These are phyloP conservation scores for Edolisoma coerulescens DNA, from an alignment of 2,113 vertebrate species.

Conservation along the genomic window DNA sequence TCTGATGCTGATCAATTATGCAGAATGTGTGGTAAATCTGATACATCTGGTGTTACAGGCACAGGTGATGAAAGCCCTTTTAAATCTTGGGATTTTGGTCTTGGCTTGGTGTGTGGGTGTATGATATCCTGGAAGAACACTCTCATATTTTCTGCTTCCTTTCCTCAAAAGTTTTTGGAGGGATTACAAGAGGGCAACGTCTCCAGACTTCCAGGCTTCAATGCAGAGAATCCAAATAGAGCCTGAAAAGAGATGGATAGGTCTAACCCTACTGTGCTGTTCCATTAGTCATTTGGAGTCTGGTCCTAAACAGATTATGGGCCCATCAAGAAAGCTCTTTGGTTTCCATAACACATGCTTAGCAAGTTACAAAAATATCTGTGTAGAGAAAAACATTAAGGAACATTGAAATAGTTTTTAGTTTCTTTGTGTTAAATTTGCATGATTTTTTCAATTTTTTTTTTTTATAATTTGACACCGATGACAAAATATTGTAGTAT, in stretches of 20 bases:
- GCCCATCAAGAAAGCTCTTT: background rate
- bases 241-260: background rate
- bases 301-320: background rate
- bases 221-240: background rate
- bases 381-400: background rate
- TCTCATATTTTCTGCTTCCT: background rate
- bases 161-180: background rate
- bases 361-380: background rate
- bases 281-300: background rate
- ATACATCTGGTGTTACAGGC: background rate
- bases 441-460: background rate
- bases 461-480: background rate
- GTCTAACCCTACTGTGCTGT: background rate
- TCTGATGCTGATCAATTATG: background rate
- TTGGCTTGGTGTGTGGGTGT: background rate
- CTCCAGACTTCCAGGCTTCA: background rate
- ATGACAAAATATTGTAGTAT: background rate
- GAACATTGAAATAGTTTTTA: background rate
- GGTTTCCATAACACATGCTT: background rate
- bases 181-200: fast-evolving
- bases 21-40: background rate
- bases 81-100: background rate
- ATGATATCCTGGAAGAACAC: no score
- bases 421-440: background rate
- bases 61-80: background rate